Evolutionary conservation across 1,140 invertebrate genomes (phyloP).

Genomic region (Meteorus sp.): DNA sequence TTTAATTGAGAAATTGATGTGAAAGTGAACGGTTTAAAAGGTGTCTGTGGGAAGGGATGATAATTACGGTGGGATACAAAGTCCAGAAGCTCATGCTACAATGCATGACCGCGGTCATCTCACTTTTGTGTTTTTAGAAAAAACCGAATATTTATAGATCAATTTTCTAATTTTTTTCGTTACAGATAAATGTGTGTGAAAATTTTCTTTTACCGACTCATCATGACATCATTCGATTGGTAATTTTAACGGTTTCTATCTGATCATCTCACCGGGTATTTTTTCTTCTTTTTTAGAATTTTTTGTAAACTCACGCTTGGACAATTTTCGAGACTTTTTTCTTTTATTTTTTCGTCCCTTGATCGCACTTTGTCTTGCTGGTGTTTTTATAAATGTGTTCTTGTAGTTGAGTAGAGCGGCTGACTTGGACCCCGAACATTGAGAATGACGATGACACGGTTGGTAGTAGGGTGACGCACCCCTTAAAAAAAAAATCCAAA

Average conservation of each 20-base stretch:
- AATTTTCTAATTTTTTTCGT: neutral
- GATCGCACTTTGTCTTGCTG: neutral
- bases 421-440: conserved; percentile 3
- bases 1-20: neutral
- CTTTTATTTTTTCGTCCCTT: neutral
- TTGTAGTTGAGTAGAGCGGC: neutral
- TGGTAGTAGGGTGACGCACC: conserved; percentile 41
- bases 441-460: conserved; percentile 40
- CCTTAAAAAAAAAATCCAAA: conserved; percentile 39
- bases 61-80: neutral
- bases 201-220: too few species aligned
- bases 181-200: neutral
- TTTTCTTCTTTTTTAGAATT: too few species aligned
- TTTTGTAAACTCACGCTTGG: conserved; percentile 38
- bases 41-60: neutral
- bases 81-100: neutral
- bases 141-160: too few species aligned
- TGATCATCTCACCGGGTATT: too few species aligned
- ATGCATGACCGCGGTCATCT: neutral
- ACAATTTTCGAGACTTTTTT: conserved; percentile 33
- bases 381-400: neutral
- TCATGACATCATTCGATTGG: neutral
- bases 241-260: neutral
- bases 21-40: conserved; percentile 4
- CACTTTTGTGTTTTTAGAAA: too few species aligned